These are phyloP conservation scores for Dendrocopos noguchii DNA, from an alignment of 2,113 vertebrate species.

Conservation along the genomic window DNA sequence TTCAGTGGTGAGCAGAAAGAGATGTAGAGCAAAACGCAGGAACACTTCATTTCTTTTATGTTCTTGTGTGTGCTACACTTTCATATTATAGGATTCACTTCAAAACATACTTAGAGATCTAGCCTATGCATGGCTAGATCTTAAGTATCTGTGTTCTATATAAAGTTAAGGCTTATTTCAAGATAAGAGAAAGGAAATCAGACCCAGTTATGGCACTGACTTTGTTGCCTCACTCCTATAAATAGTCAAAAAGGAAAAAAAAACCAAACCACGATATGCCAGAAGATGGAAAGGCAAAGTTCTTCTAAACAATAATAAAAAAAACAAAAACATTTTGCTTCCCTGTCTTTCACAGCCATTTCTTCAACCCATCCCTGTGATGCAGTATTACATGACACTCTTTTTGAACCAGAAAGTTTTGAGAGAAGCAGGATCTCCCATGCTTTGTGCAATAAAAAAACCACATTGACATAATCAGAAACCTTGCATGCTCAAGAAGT, in stretches of 20 bases:
- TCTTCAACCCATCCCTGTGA: neutral
- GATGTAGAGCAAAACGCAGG: neutral
- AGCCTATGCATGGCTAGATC: neutral
- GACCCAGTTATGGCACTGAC: neutral
- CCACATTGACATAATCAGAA: rapidly evolving
- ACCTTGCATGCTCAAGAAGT: neutral
- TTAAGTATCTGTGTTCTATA: neutral
- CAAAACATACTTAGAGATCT: neutral
- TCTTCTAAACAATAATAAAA: too few species aligned
- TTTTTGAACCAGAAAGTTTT: neutral
- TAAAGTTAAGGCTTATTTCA: neutral
- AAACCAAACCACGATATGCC: too few species aligned
- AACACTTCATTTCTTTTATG: neutral
- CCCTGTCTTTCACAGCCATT: neutral
- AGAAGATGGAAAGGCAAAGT: too few species aligned
- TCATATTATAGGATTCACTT: neutral
- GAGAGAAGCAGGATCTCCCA: neutral
- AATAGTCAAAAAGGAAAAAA: neutral
- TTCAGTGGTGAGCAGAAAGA: neutral
- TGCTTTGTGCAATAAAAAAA: neutral
- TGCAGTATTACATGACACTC: neutral
- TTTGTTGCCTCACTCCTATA: neutral
- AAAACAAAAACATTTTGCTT: neutral
- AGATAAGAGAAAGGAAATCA: neutral
- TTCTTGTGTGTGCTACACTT: neutral